Percentiles rank a stretch among this genome's conserved stretches.
These are phyloP conservation scores for Drosophila nannoptera DNA, from an alignment of 1,140 invertebrate species.

Conservation along the genomic window DNA sequence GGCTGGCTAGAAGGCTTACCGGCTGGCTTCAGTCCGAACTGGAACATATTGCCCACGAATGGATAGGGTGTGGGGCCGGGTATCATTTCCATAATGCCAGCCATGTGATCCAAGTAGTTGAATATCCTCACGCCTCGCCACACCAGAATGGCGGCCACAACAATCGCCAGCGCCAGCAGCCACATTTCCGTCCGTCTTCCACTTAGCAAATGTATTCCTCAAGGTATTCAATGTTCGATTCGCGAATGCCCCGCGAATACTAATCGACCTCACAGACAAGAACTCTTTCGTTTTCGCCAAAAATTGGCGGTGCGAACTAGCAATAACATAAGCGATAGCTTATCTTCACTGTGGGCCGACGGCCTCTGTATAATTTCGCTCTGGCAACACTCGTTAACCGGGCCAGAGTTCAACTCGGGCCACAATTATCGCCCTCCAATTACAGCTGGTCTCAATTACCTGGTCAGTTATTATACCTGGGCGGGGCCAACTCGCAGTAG, in stretches of 20 bases:
- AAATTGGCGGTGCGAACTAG: conserved; percentile 1
- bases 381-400: conserved; percentile 15
- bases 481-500: conserved; percentile 11
- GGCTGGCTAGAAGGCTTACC: conserved; percentile 50
- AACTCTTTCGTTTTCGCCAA: conserved; percentile 32
- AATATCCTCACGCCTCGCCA: conserved; percentile 71
- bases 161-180: conserved; percentile 57
- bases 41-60: conserved; percentile 73
- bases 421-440: conserved; percentile 29
- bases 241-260: conserved; percentile 28
- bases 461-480: conserved; percentile 8
- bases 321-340: conserved; percentile 48
- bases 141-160: conserved; percentile 64
- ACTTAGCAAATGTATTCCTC: background rate
- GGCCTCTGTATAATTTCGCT: background rate
- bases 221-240: conserved; percentile 14
- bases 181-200: conserved; percentile 52
- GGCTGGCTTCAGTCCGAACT: conserved; percentile 72
- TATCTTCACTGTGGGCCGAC: conserved; percentile 32
- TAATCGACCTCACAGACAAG: conserved; percentile 19
- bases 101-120: conserved; percentile 73
- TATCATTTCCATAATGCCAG: conserved; percentile 77
- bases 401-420: background rate
- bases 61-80: conserved; percentile 74
- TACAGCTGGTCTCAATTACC: conserved; percentile 29